Evolutionary conservation across 1,140 invertebrate species (phyloP).

Genomic region (Dysdera silvatica): DNA sequence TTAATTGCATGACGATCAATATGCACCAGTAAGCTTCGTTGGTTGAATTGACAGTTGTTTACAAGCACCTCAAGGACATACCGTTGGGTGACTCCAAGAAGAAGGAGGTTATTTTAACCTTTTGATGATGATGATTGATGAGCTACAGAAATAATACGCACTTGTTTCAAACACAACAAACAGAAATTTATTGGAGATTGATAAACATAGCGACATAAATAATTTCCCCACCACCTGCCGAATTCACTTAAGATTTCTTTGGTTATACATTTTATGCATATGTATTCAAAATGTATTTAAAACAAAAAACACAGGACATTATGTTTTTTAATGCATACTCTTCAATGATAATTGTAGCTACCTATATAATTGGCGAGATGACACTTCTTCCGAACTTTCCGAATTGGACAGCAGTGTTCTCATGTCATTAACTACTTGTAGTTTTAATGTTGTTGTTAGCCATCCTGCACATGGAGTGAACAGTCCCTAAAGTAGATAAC

Average conservation of each 20-base stretch:
- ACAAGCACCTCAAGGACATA: too few species aligned
- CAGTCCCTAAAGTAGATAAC: slow-evolving; percentile 21
- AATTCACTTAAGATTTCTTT: neutral
- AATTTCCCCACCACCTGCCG: neutral
- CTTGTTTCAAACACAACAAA: too few species aligned
- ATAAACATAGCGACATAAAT: slow-evolving; percentile 9
- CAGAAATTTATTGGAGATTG: too few species aligned
- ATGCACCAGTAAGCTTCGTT: too few species aligned
- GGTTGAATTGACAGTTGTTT: too few species aligned
- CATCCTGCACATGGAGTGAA: slow-evolving; percentile 23
- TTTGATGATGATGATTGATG: too few species aligned
- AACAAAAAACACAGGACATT: neutral
- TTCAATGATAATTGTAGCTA: neutral
- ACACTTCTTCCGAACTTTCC: neutral
- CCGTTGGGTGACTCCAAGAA: too few species aligned
- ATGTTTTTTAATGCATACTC: too few species aligned
- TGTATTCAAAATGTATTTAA: neutral
- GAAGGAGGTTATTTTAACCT: too few species aligned
- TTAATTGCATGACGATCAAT: too few species aligned
- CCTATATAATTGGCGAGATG: slow-evolving; percentile 11
- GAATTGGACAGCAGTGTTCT: slow-evolving; percentile 11
- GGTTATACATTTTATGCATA: neutral
- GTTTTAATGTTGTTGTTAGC: slow-evolving; percentile 27
- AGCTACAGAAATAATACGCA: too few species aligned
- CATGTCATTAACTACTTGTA: slow-evolving; percentile 8